A percentile compares a stretch with the other conserved stretches of the same genome.
Conservation (phyloP, 2,113 vertebrate genomes). For the Mormyrus iriodes region DNA sequence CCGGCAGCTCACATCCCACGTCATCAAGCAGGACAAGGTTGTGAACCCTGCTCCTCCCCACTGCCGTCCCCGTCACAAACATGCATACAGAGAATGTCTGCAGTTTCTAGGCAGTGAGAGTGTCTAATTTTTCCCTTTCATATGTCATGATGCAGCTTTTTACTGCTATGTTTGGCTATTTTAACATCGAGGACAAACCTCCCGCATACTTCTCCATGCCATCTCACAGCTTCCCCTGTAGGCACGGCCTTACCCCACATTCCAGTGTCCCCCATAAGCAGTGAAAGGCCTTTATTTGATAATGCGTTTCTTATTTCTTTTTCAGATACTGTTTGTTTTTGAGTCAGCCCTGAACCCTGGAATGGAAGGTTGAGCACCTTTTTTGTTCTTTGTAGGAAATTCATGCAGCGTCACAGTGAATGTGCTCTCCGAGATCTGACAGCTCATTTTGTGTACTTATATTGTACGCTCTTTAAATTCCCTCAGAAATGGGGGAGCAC, state of each 20-base stretch:
- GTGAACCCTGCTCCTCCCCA: background rate
- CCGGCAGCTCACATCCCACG: conserved; percentile 63
- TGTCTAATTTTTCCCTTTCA: background rate
- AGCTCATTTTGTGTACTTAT: background rate
- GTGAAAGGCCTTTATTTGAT: background rate
- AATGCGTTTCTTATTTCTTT: background rate
- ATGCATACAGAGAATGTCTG: background rate
- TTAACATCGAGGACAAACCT: background rate
- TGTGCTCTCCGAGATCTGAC: background rate
- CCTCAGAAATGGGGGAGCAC: conserved; percentile 62
- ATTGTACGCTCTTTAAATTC: background rate
- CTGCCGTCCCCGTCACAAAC: background rate
- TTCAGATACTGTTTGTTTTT: conserved; percentile 66
- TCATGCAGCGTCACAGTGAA: background rate
- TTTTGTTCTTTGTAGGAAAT: background rate
- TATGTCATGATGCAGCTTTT: background rate
- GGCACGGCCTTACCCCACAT: background rate
- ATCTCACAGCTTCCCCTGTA: background rate
- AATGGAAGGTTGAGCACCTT: conserved; percentile 55
- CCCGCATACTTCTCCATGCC: background rate
- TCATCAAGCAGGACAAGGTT: conserved; percentile 69
- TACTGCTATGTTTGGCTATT: background rate
- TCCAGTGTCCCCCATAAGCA: too few relatives aligned
- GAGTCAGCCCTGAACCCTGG: conserved; percentile 67
- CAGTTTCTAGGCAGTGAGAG: background rate